Evolutionary conservation across 92 coral and sea anemone genomes (phyloP).

Genomic region (Montipora capitata): DNA sequence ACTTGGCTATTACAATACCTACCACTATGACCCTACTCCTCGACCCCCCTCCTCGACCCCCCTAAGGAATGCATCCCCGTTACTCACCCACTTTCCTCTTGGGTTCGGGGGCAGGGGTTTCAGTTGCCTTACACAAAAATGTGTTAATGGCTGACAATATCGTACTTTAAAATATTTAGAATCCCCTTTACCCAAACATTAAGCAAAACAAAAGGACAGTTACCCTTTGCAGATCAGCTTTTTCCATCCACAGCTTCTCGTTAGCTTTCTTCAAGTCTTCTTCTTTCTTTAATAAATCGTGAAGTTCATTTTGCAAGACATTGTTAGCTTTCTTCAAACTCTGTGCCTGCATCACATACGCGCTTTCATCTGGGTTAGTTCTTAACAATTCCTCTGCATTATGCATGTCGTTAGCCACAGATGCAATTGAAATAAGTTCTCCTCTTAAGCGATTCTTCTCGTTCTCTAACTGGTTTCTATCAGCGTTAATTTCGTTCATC

Average conservation of each 20-base stretch:
- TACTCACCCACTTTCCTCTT: too few species aligned
- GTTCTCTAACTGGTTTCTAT: conserved; percentile 75
- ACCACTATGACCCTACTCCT: too few species aligned
- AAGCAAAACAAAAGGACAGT: background rate
- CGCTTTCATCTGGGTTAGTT: conserved; percentile 91
- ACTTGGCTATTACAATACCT: too few species aligned
- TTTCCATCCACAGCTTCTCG: conserved; percentile 93
- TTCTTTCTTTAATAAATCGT: conserved; percentile 79
- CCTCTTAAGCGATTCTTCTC: conserved; percentile 79
- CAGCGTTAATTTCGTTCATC: conserved; percentile 85
- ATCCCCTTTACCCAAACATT: background rate
- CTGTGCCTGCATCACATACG: conserved; percentile 92
- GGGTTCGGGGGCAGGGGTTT: too few species aligned
- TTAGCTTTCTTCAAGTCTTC: conserved; percentile 87
- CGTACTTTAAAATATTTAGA: background rate
- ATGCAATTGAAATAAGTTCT: conserved; percentile 89
- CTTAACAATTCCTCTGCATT: conserved; percentile 84
- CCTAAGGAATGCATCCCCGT: too few species aligned
- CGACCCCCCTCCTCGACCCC: too few species aligned
- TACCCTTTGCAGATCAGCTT: conserved; percentile 89
- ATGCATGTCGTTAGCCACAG: conserved; percentile 90
- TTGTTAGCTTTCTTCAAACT: conserved; percentile 94
- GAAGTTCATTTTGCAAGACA: conserved; percentile 92
- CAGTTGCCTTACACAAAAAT: too few species aligned
- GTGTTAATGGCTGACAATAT: background rate